Evolutionary conservation across 2,888 invertebrate genomes (phyloP).

Genomic region (Scaptomyza cyrtandrae): DNA sequence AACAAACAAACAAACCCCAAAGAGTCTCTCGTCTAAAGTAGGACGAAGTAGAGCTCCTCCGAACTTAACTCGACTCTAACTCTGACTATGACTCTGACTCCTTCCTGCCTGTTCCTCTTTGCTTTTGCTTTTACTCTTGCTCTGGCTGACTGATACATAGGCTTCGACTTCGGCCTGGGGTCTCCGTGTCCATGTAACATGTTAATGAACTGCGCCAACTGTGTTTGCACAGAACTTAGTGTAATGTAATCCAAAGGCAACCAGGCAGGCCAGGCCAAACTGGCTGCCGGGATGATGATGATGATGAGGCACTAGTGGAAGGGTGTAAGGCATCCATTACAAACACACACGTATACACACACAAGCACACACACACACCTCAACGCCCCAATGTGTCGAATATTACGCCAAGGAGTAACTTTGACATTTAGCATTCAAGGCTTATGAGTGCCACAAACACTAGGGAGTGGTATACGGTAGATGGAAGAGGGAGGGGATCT

Average conservation of each 20-base stretch:
- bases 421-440: conserved; percentile 80
- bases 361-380: conserved; percentile 63
- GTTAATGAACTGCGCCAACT: conserved; percentile 81
- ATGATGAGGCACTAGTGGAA: conserved; percentile 22
- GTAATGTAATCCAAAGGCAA: conserved; percentile 74
- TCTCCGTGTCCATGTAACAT: conserved; percentile 78
- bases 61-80: conserved; percentile 60
- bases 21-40: conserved; percentile 66
- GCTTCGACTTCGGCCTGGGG: conserved; percentile 25
- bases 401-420: conserved; percentile 81
- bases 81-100: conserved; percentile 36
- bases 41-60: conserved; percentile 54
- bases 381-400: conserved; percentile 79
- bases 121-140: not conserved
- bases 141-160: conserved; percentile 4
- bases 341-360: conserved; percentile 17
- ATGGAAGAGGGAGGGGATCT: not conserved
- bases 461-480: conserved; percentile 1
- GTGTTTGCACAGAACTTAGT: conserved; percentile 81
- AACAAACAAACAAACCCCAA: conserved; percentile 72
- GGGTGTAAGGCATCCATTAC: conserved; percentile 43
- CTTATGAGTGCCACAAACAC: conserved; percentile 72
- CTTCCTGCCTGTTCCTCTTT: not conserved
- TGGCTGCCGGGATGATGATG: conserved; percentile 29
- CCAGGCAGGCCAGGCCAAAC: conserved; percentile 52